A percentile compares a stretch with the other conserved stretches of the same genome.
Conservation (phyloP, 1,140 invertebrate species). For the Bombus sylvicola region DNA sequence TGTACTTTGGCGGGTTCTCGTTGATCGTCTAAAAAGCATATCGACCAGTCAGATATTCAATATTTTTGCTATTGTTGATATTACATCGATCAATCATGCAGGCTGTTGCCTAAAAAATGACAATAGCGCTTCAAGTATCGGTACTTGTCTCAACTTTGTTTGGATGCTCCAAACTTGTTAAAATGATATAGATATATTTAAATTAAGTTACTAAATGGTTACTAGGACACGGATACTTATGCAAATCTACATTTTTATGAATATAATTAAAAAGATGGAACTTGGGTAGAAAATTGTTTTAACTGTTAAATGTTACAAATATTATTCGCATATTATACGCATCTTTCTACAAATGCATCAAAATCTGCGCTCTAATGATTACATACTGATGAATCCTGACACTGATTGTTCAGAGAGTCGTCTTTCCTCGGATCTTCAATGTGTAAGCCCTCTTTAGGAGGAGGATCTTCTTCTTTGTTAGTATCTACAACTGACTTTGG, state of each 20-base stretch:
- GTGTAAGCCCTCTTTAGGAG: background rate
- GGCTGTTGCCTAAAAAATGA: background rate
- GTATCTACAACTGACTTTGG: constrained; percentile 74
- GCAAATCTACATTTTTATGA: background rate
- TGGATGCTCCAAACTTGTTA: background rate
- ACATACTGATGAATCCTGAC: constrained; percentile 16
- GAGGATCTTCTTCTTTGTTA: background rate
- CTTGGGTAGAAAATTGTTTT: background rate
- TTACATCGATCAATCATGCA: background rate
- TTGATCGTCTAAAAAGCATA: background rate
- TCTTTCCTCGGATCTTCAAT: constrained; percentile 31
- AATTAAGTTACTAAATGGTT: background rate
- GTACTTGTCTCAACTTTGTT: background rate
- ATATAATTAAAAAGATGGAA: too few species aligned
- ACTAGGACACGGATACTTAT: background rate
- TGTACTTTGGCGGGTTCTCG: constrained; percentile 24
- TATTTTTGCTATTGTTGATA: background rate
- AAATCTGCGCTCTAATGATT: background rate
- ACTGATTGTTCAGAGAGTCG: background rate
- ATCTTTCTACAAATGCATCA: background rate
- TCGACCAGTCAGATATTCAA: background rate
- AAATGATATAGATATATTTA: background rate
- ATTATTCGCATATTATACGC: background rate
- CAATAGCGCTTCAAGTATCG: background rate
- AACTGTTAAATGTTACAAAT: too few species aligned